These are phyloP conservation scores for Dromiciops gliroides DNA, from an alignment of 2,113 vertebrate species.

Conservation along the genomic window DNA sequence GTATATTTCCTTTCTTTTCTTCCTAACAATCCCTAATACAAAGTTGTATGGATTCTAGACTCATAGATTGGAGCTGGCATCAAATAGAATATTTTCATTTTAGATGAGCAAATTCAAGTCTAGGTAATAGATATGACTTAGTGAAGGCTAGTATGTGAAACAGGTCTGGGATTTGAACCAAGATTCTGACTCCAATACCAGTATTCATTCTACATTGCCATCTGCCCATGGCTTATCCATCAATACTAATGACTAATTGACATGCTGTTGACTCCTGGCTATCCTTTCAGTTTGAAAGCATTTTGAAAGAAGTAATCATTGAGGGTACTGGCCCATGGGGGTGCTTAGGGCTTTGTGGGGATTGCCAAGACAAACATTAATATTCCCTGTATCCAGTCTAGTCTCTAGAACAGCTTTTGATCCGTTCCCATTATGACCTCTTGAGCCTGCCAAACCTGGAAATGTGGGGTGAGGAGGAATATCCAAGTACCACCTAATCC, in stretches of 20 bases:
- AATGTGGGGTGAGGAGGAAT: background rate
- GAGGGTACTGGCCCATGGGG: background rate
- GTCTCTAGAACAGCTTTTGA: background rate
- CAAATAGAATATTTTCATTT: background rate
- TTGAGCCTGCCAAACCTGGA: background rate
- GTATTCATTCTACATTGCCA: background rate
- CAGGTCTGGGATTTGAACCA: background rate
- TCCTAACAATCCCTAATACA: background rate
- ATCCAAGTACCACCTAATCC: background rate
- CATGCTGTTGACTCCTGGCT: slow-evolving; percentile 7
- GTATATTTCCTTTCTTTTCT: background rate
- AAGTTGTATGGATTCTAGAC: background rate
- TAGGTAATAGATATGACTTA: background rate
- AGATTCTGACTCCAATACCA: background rate
- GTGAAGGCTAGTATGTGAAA: background rate
- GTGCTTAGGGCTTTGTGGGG: background rate
- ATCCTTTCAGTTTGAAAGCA: background rate
- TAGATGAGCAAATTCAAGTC: background rate
- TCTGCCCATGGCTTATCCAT: background rate
- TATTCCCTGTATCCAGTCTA: background rate
- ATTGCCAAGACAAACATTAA: background rate
- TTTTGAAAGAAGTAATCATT: background rate
- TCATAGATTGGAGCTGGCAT: background rate
- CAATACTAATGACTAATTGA: background rate
- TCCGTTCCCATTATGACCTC: background rate